These are phyloP conservation scores for Entelurus aequoreus DNA, from an alignment of 2,113 vertebrate species.

Conservation along the genomic window DNA sequence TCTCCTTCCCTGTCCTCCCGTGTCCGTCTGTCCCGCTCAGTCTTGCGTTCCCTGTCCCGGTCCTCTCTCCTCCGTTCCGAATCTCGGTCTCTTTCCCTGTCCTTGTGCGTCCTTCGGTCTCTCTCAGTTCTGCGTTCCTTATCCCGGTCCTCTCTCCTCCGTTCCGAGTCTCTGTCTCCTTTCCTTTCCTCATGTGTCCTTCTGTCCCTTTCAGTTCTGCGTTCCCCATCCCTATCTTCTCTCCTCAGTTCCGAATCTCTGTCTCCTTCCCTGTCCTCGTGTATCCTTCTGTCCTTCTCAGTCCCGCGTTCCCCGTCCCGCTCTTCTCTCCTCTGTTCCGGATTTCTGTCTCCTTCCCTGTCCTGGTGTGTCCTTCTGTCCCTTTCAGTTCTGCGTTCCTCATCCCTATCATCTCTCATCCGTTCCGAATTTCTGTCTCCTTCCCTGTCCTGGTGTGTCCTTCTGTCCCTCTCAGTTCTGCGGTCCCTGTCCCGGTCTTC, in stretches of 20 bases:
- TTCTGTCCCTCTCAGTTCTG: constrained; percentile 35
- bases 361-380: constrained; percentile 56
- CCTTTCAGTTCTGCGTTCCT: constrained; percentile 11
- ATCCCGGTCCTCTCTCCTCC: constrained; percentile 33
- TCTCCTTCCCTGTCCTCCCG: not conserved
- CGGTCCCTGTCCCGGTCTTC: constrained; percentile 14
- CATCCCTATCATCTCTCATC: constrained; percentile 4
- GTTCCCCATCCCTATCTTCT: constrained; percentile 38
- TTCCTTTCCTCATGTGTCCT: not conserved
- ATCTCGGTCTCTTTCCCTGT: constrained; percentile 22
- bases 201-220: not conserved
- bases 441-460: constrained; percentile 28
- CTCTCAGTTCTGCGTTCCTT: constrained; percentile 14
- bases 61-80: constrained; percentile 28
- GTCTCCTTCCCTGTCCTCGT: constrained; percentile 22
- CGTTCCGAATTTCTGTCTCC: not conserved
- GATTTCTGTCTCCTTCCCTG: constrained; percentile 32
- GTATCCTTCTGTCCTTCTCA: constrained; percentile 32
- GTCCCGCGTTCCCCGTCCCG: constrained; percentile 14
- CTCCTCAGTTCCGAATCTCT: constrained; percentile 29
- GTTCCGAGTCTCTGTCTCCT: constrained; percentile 12
- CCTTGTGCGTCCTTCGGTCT: constrained; percentile 1
- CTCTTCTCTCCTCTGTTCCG: constrained; percentile 48
- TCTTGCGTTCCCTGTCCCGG: constrained; percentile 14
- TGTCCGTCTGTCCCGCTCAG: constrained; percentile 40